These are phyloP conservation scores for Carassius carassius DNA, from an alignment of 2,113 vertebrate genomes.

Conservation along the genomic window DNA sequence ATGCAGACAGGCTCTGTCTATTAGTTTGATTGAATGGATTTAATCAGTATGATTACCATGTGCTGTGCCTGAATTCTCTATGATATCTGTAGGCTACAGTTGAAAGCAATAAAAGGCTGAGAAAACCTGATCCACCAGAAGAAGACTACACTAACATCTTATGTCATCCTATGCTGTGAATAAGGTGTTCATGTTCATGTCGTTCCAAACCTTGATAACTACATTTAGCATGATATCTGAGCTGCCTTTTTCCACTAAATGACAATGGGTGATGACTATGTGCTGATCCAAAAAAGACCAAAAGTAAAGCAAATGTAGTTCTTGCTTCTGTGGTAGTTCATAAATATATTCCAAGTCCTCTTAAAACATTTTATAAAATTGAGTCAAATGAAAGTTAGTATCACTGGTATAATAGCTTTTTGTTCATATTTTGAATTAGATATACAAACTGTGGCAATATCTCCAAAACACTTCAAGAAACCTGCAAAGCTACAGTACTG, in stretches of 20 bases:
- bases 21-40: constrained; percentile 56
- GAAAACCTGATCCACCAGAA: not conserved
- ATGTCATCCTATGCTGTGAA: not conserved
- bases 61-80: constrained; percentile 8
- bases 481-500: too few relatives aligned
- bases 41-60: constrained; percentile 50
- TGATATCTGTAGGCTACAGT: not conserved
- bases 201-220: not conserved
- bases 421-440: too few relatives aligned
- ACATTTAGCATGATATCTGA: not conserved
- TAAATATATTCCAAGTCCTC: not conserved
- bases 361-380: too few relatives aligned
- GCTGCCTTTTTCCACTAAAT: not conserved
- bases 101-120: not conserved
- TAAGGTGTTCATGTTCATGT: not conserved
- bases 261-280: not conserved
- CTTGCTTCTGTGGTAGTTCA: not conserved
- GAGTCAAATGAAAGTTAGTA: too few relatives aligned
- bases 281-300: not conserved
- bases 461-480: too few relatives aligned
- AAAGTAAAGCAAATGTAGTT: not conserved
- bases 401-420: too few relatives aligned
- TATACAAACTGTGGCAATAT: too few relatives aligned
- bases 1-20: constrained; percentile 45
- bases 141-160: not conserved